Conservation (phyloP, 2,113 vertebrate species). For the Brachyistius frenatus region DNA sequence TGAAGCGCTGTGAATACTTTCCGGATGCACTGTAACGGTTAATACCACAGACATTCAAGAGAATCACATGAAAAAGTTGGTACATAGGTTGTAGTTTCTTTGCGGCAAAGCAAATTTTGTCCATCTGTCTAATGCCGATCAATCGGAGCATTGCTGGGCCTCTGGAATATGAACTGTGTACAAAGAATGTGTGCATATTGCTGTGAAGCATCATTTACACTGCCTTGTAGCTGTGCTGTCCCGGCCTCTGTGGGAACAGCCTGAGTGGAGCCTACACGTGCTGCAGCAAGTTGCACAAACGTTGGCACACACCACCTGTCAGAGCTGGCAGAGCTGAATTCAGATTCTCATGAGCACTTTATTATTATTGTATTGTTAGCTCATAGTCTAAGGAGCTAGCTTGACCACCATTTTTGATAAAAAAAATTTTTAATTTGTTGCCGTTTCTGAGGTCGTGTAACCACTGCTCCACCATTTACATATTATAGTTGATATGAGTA, state of each 20-base stretch:
- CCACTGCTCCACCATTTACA: no score
- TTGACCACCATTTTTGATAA: constrained; percentile 13
- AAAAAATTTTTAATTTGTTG: constrained; percentile 1
- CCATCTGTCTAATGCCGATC: constrained; percentile 50
- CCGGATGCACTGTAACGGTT: no score
- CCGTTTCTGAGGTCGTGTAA: no score
- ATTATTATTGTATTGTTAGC: constrained; percentile 47
- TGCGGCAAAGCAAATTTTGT: constrained; percentile 6
- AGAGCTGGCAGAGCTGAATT: constrained; percentile 28
- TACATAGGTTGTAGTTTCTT: constrained; percentile 10
- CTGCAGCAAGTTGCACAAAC: constrained; percentile 54
- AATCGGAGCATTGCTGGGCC: constrained; percentile 17
- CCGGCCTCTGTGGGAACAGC: constrained; percentile 38
- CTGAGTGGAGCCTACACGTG: constrained; percentile 25
- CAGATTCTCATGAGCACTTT: constrained; percentile 41
- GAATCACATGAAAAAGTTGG: neutral
- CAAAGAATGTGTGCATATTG: constrained; percentile 52
- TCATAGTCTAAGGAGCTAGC: constrained; percentile 6
- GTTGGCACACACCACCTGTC: constrained; percentile 56
- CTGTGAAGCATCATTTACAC: constrained; percentile 48
- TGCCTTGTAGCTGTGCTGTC: constrained; percentile 14
- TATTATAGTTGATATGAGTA: no score
- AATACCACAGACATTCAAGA: neutral
- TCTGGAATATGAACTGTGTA: constrained; percentile 42
- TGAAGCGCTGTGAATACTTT: no score